phyloP scores from a whole-genome alignment of 2,888 invertebrate genomes.

The Pristionchus maxplancki region DNA sequence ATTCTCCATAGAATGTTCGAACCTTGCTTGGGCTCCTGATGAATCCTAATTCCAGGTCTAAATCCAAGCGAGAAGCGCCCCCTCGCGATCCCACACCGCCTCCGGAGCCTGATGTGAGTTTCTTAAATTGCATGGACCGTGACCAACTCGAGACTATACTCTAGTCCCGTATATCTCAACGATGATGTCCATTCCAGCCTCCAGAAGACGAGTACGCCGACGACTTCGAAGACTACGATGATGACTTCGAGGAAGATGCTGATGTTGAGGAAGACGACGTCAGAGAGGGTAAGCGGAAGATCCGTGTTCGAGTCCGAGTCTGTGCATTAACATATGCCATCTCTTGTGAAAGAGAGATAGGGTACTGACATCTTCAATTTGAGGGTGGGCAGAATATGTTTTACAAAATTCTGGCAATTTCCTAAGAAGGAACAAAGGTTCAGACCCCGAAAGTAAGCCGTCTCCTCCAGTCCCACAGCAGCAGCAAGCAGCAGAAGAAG shows the following conservation, averaged over 20 bases:
- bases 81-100: conserved; percentile 7
- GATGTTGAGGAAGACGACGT: not conserved
- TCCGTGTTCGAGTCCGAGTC: not conserved
- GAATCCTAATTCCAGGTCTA: not conserved
- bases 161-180: no score
- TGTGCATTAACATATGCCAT: no score
- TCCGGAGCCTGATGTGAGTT: not conserved
- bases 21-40: no score
- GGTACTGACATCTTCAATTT: no score
- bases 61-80: not conserved
- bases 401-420: no score
- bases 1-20: no score
- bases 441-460: not conserved
- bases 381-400: no score
- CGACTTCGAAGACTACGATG: conserved; percentile 52
- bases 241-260: conserved; percentile 42
- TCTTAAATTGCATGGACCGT: no score
- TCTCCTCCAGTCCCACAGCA: not conserved
- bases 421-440: no score
- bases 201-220: conserved; percentile 42
- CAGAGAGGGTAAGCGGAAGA: not conserved
- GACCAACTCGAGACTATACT: no score
- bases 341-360: no score
- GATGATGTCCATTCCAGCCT: no score
- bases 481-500: not conserved